Base-by-base conservation (phyloP, 1,140 invertebrate genomes). In the Eupristina koningsbergeri region DNA sequence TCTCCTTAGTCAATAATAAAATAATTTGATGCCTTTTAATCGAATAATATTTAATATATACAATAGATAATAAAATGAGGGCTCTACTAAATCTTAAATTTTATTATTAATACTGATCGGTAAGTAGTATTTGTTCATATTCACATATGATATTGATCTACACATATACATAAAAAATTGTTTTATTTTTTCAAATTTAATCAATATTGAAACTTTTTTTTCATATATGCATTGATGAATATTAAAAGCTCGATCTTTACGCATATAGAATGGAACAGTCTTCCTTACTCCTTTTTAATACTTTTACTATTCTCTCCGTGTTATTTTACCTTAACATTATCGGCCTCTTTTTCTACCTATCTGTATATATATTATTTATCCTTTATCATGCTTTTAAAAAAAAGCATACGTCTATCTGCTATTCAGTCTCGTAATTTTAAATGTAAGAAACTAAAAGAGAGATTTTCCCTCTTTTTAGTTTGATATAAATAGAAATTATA, bases 31-130 rank as follows among this genome's bases (percentile, higher is more conserved):
- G 1, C 2, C 3, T 26, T 9, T 26, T 58, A 22, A 26, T 58
- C 3, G 53, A 58, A 3, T 58, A 13, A 26, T 22, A 58, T 58
- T 26, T 26, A 45, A 11, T 26, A 58, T 58, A 3, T 13, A 58
- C 19, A 58, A 58, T 0, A 58, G 6, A 58, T 3, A 58, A 26
- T 58, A 58, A 58, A 58, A 58, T 58, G 6, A 58, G 3, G 3
- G 3, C 26, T 26, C 50, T 73, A 74, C 6, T 47, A 9, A 74
- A 41, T 41, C 26, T 78, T 78, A 45, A 34, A 39, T 63, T 63
- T 45, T 64, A 15, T 5, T n/a, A 64, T n/a, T 78, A 78, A 64
- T 64, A 79, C 61, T 79, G 77, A 31, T 11, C 3, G 11, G 58
- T 79, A 64, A 76, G 9, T 39, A 9, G 7, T 77, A 31, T 39